A percentile compares a stretch with the other conserved stretches of the same genome.
These are phyloP conservation scores for Aplidium turbinatum DNA, from an alignment of 23 tunicate species.

Conservation along the genomic window DNA sequence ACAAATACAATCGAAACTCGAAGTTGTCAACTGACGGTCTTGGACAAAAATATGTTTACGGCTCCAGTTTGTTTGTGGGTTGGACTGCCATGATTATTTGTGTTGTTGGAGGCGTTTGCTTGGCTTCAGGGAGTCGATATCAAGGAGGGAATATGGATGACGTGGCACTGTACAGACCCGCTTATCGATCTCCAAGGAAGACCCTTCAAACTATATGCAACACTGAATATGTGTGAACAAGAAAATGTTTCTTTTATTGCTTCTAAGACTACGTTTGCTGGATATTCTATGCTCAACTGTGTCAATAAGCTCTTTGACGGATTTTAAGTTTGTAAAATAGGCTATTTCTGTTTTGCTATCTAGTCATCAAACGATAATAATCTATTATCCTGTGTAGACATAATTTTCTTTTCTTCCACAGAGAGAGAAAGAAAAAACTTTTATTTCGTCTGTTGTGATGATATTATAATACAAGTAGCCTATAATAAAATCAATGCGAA, in stretches of 20 bases:
- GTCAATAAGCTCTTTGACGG: too few species aligned
- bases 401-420: background rate
- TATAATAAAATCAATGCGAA: too few species aligned
- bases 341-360: too few species aligned
- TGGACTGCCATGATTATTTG: constrained; percentile 11
- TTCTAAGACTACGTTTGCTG: too few species aligned
- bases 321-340: too few species aligned
- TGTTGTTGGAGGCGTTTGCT: constrained; percentile 1
- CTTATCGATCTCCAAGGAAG: background rate
- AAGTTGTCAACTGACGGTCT: background rate
- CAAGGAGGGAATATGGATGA: too few species aligned
- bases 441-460: too few species aligned
- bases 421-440: too few species aligned
- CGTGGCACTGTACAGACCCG: background rate
- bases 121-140: background rate
- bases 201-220: background rate
- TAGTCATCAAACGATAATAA: background rate
- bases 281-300: too few species aligned
- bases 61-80: constrained; percentile 6
- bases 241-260: too few species aligned
- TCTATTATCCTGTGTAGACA: background rate
- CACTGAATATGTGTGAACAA: constrained; percentile 16
- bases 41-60: background rate
- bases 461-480: too few species aligned
- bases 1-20: background rate